These are phyloP conservation scores for Zapornia atra DNA, from an alignment of 2,113 vertebrate genomes.

Conservation along the genomic window DNA sequence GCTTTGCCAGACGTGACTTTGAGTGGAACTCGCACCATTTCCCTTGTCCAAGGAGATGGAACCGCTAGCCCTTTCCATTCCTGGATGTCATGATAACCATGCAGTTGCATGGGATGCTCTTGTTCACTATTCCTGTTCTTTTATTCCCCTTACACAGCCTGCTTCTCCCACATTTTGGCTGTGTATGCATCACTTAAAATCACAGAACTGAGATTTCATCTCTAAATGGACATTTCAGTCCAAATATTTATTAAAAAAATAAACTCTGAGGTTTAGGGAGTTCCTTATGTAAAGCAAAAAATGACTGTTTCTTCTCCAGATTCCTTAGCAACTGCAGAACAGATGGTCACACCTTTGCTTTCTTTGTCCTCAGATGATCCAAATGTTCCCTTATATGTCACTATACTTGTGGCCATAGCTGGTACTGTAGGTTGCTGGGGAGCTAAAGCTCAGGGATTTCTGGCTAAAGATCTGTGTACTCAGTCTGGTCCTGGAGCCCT, in stretches of 20 bases:
- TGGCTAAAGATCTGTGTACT: not conserved
- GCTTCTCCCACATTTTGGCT: not conserved
- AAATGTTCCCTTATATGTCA: not conserved
- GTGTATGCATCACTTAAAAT: not conserved
- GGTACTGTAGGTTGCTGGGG: not conserved
- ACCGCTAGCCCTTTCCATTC: not conserved
- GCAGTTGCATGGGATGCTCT: not conserved
- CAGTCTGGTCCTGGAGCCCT: not conserved
- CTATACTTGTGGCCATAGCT: not conserved
- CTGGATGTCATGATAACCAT: accelerated
- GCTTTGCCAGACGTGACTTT: not conserved
- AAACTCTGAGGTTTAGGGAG: not conserved
- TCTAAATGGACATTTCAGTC: not conserved
- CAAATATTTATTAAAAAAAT: not conserved
- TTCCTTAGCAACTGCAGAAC: not conserved
- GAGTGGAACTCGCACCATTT: not conserved
- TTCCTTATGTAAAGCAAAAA: not conserved
- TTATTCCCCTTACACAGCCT: not conserved
- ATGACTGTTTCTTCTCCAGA: not conserved
- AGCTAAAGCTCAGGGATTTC: not conserved
- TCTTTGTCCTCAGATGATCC: not conserved
- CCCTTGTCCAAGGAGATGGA: not conserved
- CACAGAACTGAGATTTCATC: not conserved
- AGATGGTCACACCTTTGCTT: not conserved
- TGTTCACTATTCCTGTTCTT: not conserved